These are phyloP conservation scores for Campoletis raptor DNA, from an alignment of 2,888 invertebrate genomes.

Conservation along the genomic window DNA sequence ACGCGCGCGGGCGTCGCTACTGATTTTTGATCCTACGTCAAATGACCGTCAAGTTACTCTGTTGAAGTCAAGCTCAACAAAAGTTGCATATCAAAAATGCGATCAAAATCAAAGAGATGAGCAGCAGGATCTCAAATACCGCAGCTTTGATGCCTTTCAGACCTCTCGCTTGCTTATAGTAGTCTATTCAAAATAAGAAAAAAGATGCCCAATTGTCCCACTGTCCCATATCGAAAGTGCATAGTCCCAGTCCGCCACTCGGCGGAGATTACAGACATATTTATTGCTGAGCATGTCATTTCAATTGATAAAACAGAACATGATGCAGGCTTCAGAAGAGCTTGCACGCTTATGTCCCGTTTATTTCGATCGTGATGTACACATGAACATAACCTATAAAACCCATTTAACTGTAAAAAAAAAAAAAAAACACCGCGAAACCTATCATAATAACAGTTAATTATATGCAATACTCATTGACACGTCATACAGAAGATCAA, in stretches of 20 bases:
- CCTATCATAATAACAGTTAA: not conserved
- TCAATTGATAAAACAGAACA: slow-evolving; percentile 3
- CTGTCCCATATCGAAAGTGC: not conserved
- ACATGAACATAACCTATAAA: not conserved
- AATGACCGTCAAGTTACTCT: slow-evolving; percentile 26
- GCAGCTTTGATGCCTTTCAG: not conserved
- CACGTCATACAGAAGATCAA: not conserved
- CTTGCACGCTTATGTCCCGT: not conserved
- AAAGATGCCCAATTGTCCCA: not conserved
- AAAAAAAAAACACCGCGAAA: not conserved
- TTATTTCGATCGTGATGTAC: not conserved
- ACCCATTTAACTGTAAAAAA: not conserved
- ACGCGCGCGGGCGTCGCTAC: slow-evolving; percentile 7
- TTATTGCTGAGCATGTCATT: not conserved
- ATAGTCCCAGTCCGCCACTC: not conserved
- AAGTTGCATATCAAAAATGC: not conserved
- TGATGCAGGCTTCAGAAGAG: not conserved
- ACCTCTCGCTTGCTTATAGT: not conserved
- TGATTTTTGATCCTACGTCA: slow-evolving; percentile 5
- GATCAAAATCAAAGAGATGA: not conserved
- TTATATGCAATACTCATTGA: not conserved
- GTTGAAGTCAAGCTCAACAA: not conserved
- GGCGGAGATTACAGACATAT: not conserved
- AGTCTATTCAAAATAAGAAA: not conserved
- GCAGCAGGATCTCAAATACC: not conserved